phyloP scores from a whole-genome alignment of 2,888 invertebrate species.

The Luperina testacea region DNA sequence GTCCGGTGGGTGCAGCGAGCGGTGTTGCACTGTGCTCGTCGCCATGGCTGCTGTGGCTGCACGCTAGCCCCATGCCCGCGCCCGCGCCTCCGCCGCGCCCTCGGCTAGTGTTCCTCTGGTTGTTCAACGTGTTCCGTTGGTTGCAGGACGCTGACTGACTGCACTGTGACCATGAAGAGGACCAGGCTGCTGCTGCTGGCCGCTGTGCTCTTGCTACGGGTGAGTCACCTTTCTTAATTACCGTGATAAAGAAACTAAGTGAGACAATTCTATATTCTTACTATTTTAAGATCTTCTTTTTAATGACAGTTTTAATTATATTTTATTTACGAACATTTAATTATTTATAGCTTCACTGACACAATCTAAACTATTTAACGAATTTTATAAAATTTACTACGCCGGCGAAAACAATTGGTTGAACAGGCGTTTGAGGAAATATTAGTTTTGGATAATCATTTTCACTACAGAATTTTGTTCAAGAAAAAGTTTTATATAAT shows the following conservation, averaged over 20 bases:
- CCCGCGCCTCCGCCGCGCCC: constrained; percentile 74
- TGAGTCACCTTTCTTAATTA: constrained; percentile 69
- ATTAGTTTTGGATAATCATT: background rate
- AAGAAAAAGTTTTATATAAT: background rate
- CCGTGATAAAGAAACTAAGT: constrained; percentile 5
- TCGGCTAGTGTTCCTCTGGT: constrained; percentile 76
- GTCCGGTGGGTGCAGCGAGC: constrained; percentile 51
- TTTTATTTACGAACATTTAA: background rate
- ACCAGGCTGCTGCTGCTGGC: constrained; percentile 86
- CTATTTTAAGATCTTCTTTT: constrained; percentile 2
- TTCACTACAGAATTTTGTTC: background rate
- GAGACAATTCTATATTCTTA: constrained; percentile 14
- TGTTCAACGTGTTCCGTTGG: constrained; percentile 83
- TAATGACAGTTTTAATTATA: background rate
- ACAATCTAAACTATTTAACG: background rate
- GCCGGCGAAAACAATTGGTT: background rate
- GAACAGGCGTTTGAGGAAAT: background rate
- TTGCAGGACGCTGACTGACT: constrained; percentile 85
- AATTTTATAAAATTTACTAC: background rate
- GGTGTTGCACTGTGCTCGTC: constrained; percentile 65
- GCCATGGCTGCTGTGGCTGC: constrained; percentile 75
- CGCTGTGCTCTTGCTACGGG: constrained; percentile 87
- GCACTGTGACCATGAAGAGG: constrained; percentile 88
- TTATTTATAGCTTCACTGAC: constrained; percentile 4
- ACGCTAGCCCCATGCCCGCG: constrained; percentile 77